Evolutionary conservation across 2,888 invertebrate species (phyloP).

Genomic region (Acanthosepion lycidas): DNA sequence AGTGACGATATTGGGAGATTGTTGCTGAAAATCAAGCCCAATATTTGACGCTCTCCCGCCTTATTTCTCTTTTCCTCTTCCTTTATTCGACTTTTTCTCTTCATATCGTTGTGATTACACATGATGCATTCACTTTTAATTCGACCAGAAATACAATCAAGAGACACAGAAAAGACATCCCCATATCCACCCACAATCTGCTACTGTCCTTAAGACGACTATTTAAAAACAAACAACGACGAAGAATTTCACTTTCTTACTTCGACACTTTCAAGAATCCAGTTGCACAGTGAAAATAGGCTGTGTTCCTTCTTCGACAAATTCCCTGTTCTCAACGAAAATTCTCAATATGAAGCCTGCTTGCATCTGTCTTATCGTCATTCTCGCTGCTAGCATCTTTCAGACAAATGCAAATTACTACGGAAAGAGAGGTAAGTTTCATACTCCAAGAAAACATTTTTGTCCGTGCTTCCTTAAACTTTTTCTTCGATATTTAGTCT

Average conservation of each 20-base stretch:
- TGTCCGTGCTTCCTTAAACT: too few species aligned
- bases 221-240: not conserved
- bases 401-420: conserved; percentile 22
- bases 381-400: not conserved
- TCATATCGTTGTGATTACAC: not conserved
- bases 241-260: not conserved
- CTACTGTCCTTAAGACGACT: not conserved
- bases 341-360: not conserved
- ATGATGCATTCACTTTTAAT: not conserved
- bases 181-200: not conserved
- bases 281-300: not conserved
- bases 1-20: too few species aligned
- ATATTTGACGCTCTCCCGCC: not conserved
- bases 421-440: conserved; percentile 13
- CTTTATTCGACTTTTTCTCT: not conserved
- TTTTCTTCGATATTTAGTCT: not conserved
- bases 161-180: not conserved
- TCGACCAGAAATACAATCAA: not conserved
- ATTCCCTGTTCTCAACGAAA: not conserved
- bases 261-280: not conserved
- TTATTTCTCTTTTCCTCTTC: not conserved
- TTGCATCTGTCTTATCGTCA: not conserved
- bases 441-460: too few species aligned
- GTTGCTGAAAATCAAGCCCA: too few species aligned
- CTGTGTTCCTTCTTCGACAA: not conserved